These are phyloP conservation scores for Calycopis cecrops DNA, from an alignment of 1,140 invertebrate genomes.

Conservation along the genomic window DNA sequence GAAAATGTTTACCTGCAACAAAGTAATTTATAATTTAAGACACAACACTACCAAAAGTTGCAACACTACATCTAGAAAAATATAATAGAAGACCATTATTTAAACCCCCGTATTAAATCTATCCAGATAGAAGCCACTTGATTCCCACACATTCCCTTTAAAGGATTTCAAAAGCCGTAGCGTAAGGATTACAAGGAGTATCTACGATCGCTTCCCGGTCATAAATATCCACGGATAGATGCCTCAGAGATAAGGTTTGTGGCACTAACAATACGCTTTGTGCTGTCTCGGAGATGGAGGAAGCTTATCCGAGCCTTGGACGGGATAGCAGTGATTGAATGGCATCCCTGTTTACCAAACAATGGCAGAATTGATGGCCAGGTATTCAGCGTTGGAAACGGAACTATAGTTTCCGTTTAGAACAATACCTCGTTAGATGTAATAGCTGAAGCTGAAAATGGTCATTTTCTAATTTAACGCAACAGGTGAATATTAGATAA, in stretches of 20 bases:
- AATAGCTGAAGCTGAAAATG: conserved; percentile 27
- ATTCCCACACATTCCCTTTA: conserved; percentile 7
- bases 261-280: conserved; percentile 52
- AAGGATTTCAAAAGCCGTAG: background rate
- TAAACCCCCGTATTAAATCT: too few relatives aligned
- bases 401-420: conserved; percentile 46
- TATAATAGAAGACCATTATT: too few relatives aligned
- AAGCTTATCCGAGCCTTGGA: conserved; percentile 57
- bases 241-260: conserved; percentile 13
- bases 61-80: too few relatives aligned
- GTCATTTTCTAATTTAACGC: conserved; percentile 44
- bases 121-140: background rate
- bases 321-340: conserved; percentile 49
- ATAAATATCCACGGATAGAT: conserved; percentile 5
- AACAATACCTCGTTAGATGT: conserved; percentile 53
- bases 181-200: background rate
- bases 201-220: conserved; percentile 1
- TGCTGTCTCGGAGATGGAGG: conserved; percentile 56
- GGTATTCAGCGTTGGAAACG: conserved; percentile 36
- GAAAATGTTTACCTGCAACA: too few relatives aligned
- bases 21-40: too few relatives aligned
- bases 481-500: conserved; percentile 40
- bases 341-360: conserved; percentile 21
- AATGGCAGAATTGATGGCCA: conserved; percentile 31
- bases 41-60: too few relatives aligned